Base-by-base conservation (phyloP, 2,113 vertebrate species). In the Vulpes vulpes region DNA sequence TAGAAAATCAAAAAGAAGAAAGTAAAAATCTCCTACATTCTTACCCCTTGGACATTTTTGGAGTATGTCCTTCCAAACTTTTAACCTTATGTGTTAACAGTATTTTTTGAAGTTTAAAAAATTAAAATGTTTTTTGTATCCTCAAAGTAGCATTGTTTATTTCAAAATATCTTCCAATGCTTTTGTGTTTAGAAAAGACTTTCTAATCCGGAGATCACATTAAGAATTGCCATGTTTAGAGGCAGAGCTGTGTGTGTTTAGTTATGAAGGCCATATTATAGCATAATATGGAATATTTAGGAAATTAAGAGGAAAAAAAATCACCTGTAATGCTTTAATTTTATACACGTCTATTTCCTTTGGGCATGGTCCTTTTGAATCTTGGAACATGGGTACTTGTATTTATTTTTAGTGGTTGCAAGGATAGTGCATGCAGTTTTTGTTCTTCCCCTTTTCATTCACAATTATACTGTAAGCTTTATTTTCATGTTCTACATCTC, bases 1-100 rank as follows among this genome's bases (percentile, higher is more conserved):
- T 71, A 82, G 53, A 87, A 82, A 93, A 86, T 92, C 30, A 80
- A n/a, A 53, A 89, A 73, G n/a, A 89, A 69, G 43, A 97, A 94
- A 95, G 27, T 57, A 80, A 85, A 92, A 43, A 59, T 73, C 32
- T 4, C 59, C n/a, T 53, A 78, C 23, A 53, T 87, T 65, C 0
- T 9, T 91, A 81, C 4, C 6, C 11, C 38, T 25, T 80, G 69
- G 69, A 80, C 20, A 51, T 76, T 92, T 92, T 32, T 53, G 51
- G 55, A 90, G 12, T 35, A 93, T 71, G 91, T 88, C 67, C 23
- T 38, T 84, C 35, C 59, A 82, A 79, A 89, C 10, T 73, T 95
- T 60, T 20, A 6, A 69, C 53, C 20, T 74, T 74, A 25, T 11
- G 14, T 49, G 27, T 81, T 51, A 14, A 79, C 53, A 25, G 60